Evolutionary conservation across 2,113 vertebrate species (phyloP).

Genomic region (Esox niger): DNA sequence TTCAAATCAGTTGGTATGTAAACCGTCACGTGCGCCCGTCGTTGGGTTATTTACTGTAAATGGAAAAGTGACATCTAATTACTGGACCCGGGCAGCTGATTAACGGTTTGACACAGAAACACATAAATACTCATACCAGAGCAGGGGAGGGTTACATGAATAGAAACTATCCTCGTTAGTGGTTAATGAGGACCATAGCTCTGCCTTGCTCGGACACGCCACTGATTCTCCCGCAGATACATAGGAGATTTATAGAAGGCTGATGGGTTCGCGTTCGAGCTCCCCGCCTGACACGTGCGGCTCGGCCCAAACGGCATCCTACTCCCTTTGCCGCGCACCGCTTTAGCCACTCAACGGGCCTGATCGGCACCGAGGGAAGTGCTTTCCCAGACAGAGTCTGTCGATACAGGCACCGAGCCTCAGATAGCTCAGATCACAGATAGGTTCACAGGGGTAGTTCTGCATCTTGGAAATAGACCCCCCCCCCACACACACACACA

Average conservation of each 20-base stretch:
- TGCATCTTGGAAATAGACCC: background rate
- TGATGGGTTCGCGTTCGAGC: background rate
- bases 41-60: constrained; percentile 1
- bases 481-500: no score
- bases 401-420: no score
- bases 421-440: no score
- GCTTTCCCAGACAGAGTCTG: no score
- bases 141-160: background rate
- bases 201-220: background rate
- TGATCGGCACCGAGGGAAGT: no score
- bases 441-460: no score
- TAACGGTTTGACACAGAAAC: background rate
- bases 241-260: background rate
- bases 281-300: no score
- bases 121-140: background rate
- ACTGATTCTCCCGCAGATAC: background rate
- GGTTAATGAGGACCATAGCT: constrained; percentile 1
- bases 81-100: background rate
- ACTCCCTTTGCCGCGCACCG: no score
- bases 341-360: no score
- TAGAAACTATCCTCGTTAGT: constrained; percentile 1
- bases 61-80: constrained; percentile 4
- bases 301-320: no score
- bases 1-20: no score
- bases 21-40: background rate